Percentiles rank a stretch among this genome's conserved stretches.
Evolutionary conservation across 2,113 vertebrate species (phyloP).

Genomic region (Nothocercus julius): DNA sequence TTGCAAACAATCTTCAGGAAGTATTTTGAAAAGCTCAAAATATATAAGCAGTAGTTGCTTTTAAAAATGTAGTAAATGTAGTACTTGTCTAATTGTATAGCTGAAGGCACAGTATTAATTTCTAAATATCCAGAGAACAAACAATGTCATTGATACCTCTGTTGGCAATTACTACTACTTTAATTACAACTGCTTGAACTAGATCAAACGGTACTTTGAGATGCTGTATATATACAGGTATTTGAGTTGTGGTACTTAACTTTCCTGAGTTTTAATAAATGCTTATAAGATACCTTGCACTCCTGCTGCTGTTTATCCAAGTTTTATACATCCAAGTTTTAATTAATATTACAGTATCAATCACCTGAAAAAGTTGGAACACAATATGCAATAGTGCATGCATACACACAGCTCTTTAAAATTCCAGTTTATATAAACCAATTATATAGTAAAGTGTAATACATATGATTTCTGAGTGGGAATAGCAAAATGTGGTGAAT

Average conservation of each 20-base stretch:
- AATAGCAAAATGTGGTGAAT: not conserved
- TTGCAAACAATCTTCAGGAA: not conserved
- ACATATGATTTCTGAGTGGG: not conserved
- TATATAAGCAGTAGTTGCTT: not conserved
- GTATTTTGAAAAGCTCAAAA: not conserved
- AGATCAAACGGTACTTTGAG: not conserved
- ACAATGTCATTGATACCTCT: not conserved
- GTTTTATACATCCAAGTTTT: too few species aligned
- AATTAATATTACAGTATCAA: too few species aligned
- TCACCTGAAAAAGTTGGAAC: not conserved
- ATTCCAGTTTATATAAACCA: not conserved
- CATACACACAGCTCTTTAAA: not conserved
- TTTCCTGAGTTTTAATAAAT: not conserved
- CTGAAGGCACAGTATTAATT: not conserved
- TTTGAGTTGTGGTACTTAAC: not conserved
- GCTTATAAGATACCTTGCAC: too few species aligned
- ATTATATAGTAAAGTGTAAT: too few species aligned
- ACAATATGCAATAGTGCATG: not conserved
- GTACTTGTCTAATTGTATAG: not conserved
- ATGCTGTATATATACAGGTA: not conserved
- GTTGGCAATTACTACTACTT: not conserved
- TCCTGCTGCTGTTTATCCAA: too few species aligned
- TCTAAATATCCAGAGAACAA: not conserved
- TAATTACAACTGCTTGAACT: not conserved
- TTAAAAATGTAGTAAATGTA: not conserved